Conservation (phyloP, 2,797 vertebrate species). For the Capromys pilorides region DNA sequence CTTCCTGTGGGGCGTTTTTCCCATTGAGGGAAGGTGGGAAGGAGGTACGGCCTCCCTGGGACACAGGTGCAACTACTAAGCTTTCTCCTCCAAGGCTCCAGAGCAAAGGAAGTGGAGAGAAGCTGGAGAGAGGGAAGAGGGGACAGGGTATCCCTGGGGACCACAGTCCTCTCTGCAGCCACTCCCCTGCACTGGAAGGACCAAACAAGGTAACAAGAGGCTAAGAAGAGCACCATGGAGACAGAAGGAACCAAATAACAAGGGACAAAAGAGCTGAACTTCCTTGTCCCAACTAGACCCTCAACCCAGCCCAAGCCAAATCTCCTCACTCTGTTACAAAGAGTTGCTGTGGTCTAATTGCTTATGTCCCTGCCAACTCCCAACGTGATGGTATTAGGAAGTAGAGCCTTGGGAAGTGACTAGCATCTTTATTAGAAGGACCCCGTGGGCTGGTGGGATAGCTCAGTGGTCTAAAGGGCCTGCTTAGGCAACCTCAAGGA, state of each 20-base stretch:
- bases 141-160: not conserved
- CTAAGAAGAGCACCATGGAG: not conserved
- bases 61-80: not conserved
- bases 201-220: not conserved
- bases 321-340: not conserved
- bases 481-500: no score
- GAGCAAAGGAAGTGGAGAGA: not conserved
- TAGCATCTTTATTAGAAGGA: not conserved
- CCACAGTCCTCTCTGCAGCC: not conserved
- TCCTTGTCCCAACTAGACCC: not conserved
- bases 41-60: rapidly evolving
- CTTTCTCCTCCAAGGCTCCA: not conserved
- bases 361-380: not conserved
- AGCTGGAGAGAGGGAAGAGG: no score
- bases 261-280: not conserved
- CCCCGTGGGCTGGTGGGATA: no score
- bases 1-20: not conserved
- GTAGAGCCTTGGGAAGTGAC: not conserved
- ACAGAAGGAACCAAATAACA: not conserved
- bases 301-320: not conserved
- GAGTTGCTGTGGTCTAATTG: not conserved
- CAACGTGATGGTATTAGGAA: not conserved
- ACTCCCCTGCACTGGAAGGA: no score
- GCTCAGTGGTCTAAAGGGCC: no score
- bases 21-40: rapidly evolving